Evolutionary conservation across 1,140 invertebrate species (phyloP).

Genomic region (Lasioglossum albipes): DNA sequence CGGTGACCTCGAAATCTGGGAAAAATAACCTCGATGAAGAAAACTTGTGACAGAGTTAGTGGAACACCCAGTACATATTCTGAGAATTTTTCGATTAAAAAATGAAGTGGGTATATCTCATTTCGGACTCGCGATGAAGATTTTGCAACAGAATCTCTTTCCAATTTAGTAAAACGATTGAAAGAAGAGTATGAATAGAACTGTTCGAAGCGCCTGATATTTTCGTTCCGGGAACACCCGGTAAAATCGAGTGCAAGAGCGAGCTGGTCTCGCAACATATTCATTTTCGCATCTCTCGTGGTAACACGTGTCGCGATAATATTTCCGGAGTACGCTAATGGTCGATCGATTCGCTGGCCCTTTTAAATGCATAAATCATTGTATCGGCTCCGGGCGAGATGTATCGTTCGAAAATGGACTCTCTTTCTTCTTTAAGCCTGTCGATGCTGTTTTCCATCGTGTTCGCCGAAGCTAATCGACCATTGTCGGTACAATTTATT

Average conservation of each 20-base stretch:
- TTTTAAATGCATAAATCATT: slow-evolving; percentile 45
- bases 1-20: too few relatives aligned
- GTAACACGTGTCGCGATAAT: slow-evolving; percentile 45
- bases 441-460: slow-evolving; percentile 22
- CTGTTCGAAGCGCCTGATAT: not conserved
- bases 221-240: not conserved
- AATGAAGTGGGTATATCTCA: too few relatives aligned
- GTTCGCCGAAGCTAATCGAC: not conserved
- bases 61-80: too few relatives aligned
- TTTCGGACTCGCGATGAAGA: too few relatives aligned
- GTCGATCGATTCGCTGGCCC: slow-evolving; percentile 38
- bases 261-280: slow-evolving; percentile 32
- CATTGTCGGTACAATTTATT: slow-evolving; percentile 6
- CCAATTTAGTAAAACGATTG: too few relatives aligned
- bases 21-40: too few relatives aligned
- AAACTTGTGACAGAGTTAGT: too few relatives aligned
- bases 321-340: slow-evolving; percentile 36
- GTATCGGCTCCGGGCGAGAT: not conserved
- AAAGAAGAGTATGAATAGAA: too few relatives aligned
- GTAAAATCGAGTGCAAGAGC: not conserved
- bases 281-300: slow-evolving; percentile 40
- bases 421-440: slow-evolving; percentile 16
- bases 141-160: too few relatives aligned
- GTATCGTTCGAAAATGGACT: slow-evolving; percentile 33
- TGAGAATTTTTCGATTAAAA: too few relatives aligned